Evolutionary conservation across 2,888 invertebrate genomes (phyloP).

Genomic region (Orthonychiurus folsomi): DNA sequence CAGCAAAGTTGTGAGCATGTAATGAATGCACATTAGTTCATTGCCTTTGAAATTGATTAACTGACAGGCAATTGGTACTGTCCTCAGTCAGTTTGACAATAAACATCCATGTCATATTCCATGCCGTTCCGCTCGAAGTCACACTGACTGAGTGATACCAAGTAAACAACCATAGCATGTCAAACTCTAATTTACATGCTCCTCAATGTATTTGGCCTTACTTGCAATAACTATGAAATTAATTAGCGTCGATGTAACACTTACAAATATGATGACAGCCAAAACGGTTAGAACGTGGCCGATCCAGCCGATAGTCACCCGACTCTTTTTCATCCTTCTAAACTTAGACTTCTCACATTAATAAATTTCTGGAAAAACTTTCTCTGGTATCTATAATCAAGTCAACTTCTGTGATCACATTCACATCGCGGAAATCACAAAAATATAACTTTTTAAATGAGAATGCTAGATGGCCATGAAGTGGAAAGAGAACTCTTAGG

Average conservation of each 20-base stretch:
- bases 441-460: not conserved
- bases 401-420: not conserved
- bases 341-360: not conserved
- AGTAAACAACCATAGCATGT: no score
- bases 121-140: not conserved
- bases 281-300: conserved; percentile 42
- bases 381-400: no score
- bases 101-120: not conserved
- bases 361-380: no score
- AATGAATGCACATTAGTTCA: no score
- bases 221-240: conserved; percentile 2
- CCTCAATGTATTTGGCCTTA: not conserved
- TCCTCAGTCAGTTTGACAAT: no score
- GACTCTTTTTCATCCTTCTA: conserved; percentile 35
- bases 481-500: not conserved
- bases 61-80: no score
- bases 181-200: no score
- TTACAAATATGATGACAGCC: conserved; percentile 42
- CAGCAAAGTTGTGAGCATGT: no score
- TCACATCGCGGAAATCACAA: not conserved
- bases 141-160: not conserved
- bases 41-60: no score
- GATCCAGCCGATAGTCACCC: conserved; percentile 41
- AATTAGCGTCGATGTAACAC: conserved; percentile 20
- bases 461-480: not conserved